Base-by-base conservation (phyloP, 1,140 invertebrate species). In the Watersipora subatra region DNA sequence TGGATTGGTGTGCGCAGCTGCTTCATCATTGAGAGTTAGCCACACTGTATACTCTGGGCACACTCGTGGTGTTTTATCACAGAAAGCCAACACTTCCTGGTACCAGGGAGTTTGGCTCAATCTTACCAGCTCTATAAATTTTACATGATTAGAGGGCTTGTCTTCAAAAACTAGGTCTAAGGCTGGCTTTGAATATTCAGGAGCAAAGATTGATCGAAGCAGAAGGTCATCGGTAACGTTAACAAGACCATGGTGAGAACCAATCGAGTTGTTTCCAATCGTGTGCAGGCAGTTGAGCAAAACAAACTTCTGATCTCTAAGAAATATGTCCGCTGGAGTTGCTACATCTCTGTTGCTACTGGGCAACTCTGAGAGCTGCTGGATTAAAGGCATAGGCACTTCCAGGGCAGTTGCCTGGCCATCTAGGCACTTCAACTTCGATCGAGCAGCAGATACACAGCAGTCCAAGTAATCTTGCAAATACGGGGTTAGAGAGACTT, bases 101-200 rank as follows among this genome's bases (percentile, higher is more conserved):
- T 71, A 59, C 57, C 73, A 72, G 1, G 81, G 27, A 17, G 67
- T 28, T 65, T 72, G 70, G 2, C 72, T 68, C 22, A 68, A 69
- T 1, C 76, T 73, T 57, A 71, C 73, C 0, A 89, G 80, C 82
- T 97, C 93, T 2, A 86, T 80, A n/a, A 87, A 81, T 73, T 89
- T 91, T 1, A 94, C 73, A 71, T 88, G 89, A 0, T 86, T 73
- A 0, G 85, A 83, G 24, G 83, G 81, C 27, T 82, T 84, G 75
- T 96, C 96, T 79, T 95, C 92, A 19, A 88, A 75, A 0, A 87
- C 86, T 24, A 89, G 77, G 71, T 94, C 78, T 24, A 81, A 57
- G 64, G 72, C 76, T n/a, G 73, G 70, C 58, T 76, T 76, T 24
- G 78, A 65, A 24, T 69, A 62, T 3, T 67, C 30, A 3, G 64